Base-by-base conservation (phyloP, 2,888 invertebrate species). In the Drosophila yooni region DNA sequence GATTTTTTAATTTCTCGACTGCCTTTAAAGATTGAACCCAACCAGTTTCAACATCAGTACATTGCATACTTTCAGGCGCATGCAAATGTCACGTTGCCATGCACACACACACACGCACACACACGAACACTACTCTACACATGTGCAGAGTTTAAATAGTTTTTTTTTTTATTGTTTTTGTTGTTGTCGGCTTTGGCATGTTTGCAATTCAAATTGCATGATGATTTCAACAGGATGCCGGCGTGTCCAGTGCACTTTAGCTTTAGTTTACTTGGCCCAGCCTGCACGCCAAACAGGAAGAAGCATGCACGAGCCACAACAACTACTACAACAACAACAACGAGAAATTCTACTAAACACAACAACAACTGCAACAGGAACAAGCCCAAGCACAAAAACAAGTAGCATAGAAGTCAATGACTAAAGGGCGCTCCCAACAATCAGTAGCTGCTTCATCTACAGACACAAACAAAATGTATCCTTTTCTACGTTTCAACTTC, bases 221-320 rank as follows among this genome's bases (percentile, higher is more conserved):
- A 88, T 88, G 90, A 90, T 90, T 87, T 87, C 79, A 74, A 81
- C 88, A 86, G 90, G 86, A 87, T 88, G 81, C 81, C 74, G 69
- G 83, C 81, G 73, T 87, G 89, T 84, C 89, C 88, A 88, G 73
- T 76, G 86, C 89, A 85, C 85, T 80, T 76, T 80, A 72, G 72
- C 78, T 82, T 82, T 70, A 79, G 80, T 77, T 87, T 77, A 82
- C 75, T 87, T 79, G 70, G 69, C 54, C 68, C 65, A 70, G 64
- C 78, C 64, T 52, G 31, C 70, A 70, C 57, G 60, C 72, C 73
- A 82, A 89, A 82, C 87, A 86, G 87, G 87, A 87, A 88, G 75
- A 68, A 72, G 66, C 74, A 73, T 74, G 73, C 70, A 75, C 69
- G 70, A 68, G 46, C 69, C 65, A 57, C 51, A 74, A 56, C 68